Conservation (phyloP, 2,888 invertebrate genomes). For the Trisateles emortualis region DNA sequence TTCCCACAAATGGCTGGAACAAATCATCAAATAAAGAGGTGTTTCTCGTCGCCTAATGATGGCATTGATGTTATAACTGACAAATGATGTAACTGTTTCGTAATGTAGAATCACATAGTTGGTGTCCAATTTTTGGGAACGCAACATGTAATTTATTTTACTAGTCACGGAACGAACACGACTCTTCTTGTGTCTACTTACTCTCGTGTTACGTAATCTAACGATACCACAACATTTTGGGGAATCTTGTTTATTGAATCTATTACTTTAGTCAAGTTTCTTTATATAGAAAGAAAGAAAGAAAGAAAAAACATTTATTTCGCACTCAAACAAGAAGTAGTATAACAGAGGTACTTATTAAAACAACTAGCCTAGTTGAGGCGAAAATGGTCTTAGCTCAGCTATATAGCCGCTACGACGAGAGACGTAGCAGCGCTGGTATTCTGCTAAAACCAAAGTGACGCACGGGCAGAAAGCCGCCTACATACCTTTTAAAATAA, state of each 20-base stretch:
- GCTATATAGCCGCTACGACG: too few species aligned
- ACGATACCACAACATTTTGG: slow-evolving; percentile 18
- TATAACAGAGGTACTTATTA: too few species aligned
- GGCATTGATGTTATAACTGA: slow-evolving; percentile 37
- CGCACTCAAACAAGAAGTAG: too few species aligned
- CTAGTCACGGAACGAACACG: slow-evolving; percentile 48
- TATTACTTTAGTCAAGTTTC: background rate
- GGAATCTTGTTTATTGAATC: slow-evolving; percentile 8
- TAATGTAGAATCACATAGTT: slow-evolving; percentile 49
- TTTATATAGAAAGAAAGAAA: too few species aligned
- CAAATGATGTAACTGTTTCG: slow-evolving; percentile 47
- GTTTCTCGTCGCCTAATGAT: slow-evolving; percentile 29
- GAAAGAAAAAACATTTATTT: too few species aligned
- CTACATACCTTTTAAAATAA: too few species aligned
- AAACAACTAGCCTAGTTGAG: too few species aligned
- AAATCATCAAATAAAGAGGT: slow-evolving; percentile 25
- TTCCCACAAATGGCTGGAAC: slow-evolving; percentile 25
- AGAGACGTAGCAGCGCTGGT: too few species aligned
- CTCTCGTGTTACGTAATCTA: slow-evolving; percentile 35
- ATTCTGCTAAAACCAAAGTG: too few species aligned
- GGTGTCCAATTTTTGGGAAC: slow-evolving; percentile 52
- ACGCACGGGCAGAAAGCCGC: too few species aligned
- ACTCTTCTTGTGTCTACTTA: slow-evolving; percentile 30
- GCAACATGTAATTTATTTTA: slow-evolving; percentile 55
- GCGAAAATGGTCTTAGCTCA: too few species aligned